Conservation (phyloP, 1,140 invertebrate genomes). For the Drosophila nasuta region DNA sequence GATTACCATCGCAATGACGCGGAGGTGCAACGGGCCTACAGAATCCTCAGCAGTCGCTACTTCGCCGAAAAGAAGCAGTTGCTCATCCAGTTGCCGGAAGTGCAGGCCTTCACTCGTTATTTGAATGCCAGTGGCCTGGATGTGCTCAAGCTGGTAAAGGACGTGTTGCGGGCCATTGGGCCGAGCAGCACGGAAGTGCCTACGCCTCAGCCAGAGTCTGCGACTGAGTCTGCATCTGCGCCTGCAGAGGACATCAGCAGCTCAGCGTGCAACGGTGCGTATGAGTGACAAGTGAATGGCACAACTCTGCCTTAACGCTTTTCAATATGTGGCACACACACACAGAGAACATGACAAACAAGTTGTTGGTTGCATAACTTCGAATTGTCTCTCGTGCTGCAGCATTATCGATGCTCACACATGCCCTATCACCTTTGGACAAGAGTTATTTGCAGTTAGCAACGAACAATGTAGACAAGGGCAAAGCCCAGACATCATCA, state of each 20-base stretch:
- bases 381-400: slow-evolving; percentile 17
- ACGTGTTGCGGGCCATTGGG: slow-evolving; percentile 22
- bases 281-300: slow-evolving; percentile 25
- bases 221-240: not conserved
- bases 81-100: slow-evolving; percentile 62
- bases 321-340: slow-evolving; percentile 3
- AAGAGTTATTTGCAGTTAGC: slow-evolving; percentile 49
- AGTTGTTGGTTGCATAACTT: slow-evolving; percentile 32
- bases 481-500: not conserved
- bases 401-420: slow-evolving; percentile 19
- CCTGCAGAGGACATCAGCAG: slow-evolving; percentile 4
- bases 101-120: slow-evolving; percentile 66
- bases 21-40: slow-evolving; percentile 71
- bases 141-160: slow-evolving; percentile 54
- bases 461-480: slow-evolving; percentile 37
- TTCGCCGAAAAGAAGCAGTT: slow-evolving; percentile 60
- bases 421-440: not conserved
- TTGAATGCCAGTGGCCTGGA: slow-evolving; percentile 70
- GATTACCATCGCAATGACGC: slow-evolving; percentile 74
- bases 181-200: not conserved
- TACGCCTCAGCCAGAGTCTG: not conserved
- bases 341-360: slow-evolving; percentile 16
- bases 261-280: slow-evolving; percentile 53
- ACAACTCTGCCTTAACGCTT: slow-evolving; percentile 5
- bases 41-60: slow-evolving; percentile 57